Evolutionary conservation across 2,113 vertebrate species (phyloP).

Genomic region (Castor canadensis): DNA sequence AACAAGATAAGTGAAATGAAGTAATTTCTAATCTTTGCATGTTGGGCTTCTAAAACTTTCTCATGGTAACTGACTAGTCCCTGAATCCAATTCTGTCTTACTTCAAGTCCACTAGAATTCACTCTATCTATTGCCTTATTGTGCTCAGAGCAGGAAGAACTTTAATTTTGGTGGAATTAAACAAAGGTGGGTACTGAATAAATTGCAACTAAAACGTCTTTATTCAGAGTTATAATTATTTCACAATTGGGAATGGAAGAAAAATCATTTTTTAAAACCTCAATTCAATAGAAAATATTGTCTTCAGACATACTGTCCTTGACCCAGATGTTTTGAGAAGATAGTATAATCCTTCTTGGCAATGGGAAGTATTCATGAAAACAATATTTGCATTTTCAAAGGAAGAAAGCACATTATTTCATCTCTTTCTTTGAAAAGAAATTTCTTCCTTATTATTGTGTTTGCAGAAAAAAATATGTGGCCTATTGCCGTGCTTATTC

Average conservation of each 20-base stretch:
- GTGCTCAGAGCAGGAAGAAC: background rate
- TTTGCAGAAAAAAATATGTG: background rate
- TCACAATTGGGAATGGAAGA: background rate
- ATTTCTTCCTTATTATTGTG: slow-evolving; percentile 23
- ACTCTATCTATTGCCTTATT: background rate
- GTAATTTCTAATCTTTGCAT: background rate
- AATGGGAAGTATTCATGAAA: background rate
- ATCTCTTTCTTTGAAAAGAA: background rate
- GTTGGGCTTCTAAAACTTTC: background rate
- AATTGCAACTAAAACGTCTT: background rate
- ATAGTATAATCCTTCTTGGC: slow-evolving; percentile 19
- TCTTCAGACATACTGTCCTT: background rate
- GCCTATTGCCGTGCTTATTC: background rate
- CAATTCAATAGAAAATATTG: background rate
- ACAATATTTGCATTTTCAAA: slow-evolving; percentile 7
- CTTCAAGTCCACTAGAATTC: background rate
- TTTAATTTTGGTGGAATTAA: background rate
- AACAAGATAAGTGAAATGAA: background rate
- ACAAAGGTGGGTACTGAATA: background rate
- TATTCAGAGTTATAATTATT: background rate
- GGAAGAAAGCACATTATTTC: slow-evolving; percentile 16
- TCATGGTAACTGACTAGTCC: background rate
- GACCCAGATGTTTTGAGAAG: slow-evolving; percentile 18
- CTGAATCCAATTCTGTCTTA: background rate
- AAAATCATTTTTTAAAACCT: background rate